These are phyloP conservation scores for Heliconius charithonia DNA, from an alignment of 2,888 invertebrate genomes.

Conservation along the genomic window DNA sequence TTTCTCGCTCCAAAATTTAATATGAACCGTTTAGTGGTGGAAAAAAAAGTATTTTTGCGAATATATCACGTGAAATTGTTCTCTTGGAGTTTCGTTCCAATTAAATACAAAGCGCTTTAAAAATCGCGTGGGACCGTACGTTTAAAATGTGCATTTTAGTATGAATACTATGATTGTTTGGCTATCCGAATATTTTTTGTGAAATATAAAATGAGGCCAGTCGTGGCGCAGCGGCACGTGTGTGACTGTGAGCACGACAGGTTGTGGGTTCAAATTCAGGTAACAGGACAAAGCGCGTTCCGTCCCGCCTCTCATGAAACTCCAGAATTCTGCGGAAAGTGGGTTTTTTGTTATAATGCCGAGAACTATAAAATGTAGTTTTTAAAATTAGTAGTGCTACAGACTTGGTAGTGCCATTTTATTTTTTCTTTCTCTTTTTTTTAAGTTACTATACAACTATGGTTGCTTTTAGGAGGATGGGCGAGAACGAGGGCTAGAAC, in stretches of 20 bases:
- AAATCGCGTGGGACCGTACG: conserved; percentile 33
- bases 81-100: conserved; percentile 45
- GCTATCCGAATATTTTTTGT: neutral
- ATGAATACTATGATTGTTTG: conserved; percentile 3
- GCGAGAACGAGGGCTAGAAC: no score
- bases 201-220: neutral
- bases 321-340: no score
- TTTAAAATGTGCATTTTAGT: conserved; percentile 15
- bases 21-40: conserved; percentile 44
- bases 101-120: conserved; percentile 43
- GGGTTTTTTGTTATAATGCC: no score
- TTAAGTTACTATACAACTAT: no score
- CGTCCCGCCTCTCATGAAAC: no score
- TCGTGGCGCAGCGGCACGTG: no score
- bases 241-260: neutral
- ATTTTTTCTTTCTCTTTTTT: no score
- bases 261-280: neutral
- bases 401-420: no score
- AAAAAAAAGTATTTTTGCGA: conserved; percentile 30
- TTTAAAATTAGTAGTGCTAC: no score
- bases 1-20: conserved; percentile 43
- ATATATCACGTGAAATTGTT: conserved; percentile 47
- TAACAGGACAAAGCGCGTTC: no score
- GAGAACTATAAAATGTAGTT: no score
- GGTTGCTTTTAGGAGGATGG: no score